Conservation (phyloP, 2,888 invertebrate genomes). For the Ormyrus pomaceus region DNA sequence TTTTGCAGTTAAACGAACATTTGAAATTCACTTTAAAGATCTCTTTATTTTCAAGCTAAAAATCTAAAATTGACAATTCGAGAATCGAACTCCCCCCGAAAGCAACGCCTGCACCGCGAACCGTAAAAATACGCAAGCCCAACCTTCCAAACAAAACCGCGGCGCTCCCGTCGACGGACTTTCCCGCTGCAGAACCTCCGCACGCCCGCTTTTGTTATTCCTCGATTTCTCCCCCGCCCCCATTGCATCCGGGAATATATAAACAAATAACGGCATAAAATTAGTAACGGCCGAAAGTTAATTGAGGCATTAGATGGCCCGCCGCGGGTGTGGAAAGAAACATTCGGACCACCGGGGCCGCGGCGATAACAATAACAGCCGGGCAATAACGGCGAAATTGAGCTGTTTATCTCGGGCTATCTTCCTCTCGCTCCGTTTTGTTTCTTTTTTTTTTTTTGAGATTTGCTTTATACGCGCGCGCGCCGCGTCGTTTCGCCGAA, state of each 20-base stretch:
- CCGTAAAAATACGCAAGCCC: too few species aligned
- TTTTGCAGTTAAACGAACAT: too few species aligned
- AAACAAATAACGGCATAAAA: constrained; percentile 34
- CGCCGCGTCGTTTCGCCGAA: not conserved
- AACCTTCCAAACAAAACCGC: too few species aligned
- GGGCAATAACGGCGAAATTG: constrained; percentile 37
- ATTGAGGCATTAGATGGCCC: constrained; percentile 38
- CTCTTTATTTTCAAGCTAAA: too few species aligned
- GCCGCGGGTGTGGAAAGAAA: constrained; percentile 30
- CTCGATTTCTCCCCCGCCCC: too few species aligned
- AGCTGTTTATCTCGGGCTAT: constrained; percentile 45
- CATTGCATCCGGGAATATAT: not conserved
- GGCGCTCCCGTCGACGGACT: too few species aligned
- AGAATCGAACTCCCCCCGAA: too few species aligned
- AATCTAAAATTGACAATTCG: too few species aligned
- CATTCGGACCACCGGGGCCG: constrained; percentile 39
- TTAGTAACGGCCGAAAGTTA: constrained; percentile 27
- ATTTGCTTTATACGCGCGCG: constrained; percentile 14
- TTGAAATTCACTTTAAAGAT: too few species aligned
- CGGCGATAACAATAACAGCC: constrained; percentile 40
- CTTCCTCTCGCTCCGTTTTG: not conserved
- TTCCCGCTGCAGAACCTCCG: too few species aligned
- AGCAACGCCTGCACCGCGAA: too few species aligned
- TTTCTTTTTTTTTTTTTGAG: not conserved
- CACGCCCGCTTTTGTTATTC: too few species aligned